Conservation (phyloP, 2,888 invertebrate species). For the Acronicta leporina region DNA sequence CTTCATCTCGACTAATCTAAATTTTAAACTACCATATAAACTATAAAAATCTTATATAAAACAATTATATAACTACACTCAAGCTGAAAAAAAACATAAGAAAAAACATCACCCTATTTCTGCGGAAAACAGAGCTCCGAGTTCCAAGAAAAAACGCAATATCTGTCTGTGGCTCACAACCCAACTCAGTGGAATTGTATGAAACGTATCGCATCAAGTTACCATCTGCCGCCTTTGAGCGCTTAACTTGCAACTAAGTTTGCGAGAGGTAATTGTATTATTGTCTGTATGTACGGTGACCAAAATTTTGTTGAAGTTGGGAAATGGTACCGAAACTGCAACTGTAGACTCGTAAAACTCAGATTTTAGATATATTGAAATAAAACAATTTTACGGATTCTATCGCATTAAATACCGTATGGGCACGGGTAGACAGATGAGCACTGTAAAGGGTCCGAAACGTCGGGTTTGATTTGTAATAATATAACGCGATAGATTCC, state of each 20-base stretch:
- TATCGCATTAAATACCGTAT: no score
- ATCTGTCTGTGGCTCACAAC: slow-evolving; percentile 1
- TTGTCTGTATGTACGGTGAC: slow-evolving; percentile 51
- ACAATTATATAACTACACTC: neutral
- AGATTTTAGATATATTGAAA: no score
- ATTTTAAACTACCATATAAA: no score
- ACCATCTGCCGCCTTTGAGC: slow-evolving; percentile 58
- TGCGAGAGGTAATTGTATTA: slow-evolving; percentile 56
- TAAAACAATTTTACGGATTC: no score
- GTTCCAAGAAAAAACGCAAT: slow-evolving; percentile 31
- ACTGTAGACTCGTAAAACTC: no score
- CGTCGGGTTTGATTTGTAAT: no score
- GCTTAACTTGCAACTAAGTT: slow-evolving; percentile 59
- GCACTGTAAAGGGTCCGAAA: no score
- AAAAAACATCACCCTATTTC: neutral
- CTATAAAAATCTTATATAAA: no score
- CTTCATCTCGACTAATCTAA: no score
- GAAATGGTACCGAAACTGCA: no score
- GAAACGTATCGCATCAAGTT: slow-evolving; percentile 54
- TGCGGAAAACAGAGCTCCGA: neutral
- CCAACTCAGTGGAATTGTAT: slow-evolving; percentile 46
- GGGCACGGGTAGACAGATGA: no score
- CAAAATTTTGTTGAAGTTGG: neutral
- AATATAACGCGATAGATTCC: no score
- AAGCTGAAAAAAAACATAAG: neutral